Base-by-base conservation (phyloP, 2,113 vertebrate genomes). In the Coracopsis vasa region DNA sequence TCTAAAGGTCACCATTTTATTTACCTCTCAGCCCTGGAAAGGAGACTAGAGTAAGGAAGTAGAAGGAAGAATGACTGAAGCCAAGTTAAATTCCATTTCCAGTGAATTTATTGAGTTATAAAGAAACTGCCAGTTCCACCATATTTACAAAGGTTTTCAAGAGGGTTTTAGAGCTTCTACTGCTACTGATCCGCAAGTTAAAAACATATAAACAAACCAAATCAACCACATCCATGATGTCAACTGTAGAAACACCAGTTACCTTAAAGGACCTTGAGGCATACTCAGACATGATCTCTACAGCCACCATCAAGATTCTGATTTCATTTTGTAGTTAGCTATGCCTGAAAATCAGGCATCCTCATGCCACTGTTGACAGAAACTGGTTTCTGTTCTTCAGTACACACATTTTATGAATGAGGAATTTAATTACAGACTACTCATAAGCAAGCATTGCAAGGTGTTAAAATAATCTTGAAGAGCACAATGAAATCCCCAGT, bases 21-120 rank as follows among this genome's bases (percentile, higher is more conserved):
- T 92, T 56, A 87, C 31, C 28, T 39, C 37, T 2, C 70, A 86
- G 50, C 21, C 42, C 80, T 67, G 39, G 77, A 72, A 94, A 86
- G 18, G 35, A 37, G 29, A 62, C 24, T 84, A 74, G 44, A 19
- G 6, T 37, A 79, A 25, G 10, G 19, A 6, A 74, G 4, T 5
- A 70, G 5, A 86, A 74, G 9, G 8, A 91, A 77, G 27, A 86
- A 23, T 85, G 16, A 91, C 56, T 13, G 31, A 91, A 81, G 25
- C n/a, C 27, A 82, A 75, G 58, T 58, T 33, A 58, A 82, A 28
- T 75, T 91, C 1, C 58, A 41, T 89, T 91, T 92, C 25, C 87
- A 53, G 42, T 85, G 41, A 79, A 81, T 97, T 97, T 97, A 96
- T 97, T 97, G 83, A 72, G 53, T 96, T 91, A 82, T 1, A 92